phyloP scores from a whole-genome alignment of 2,888 invertebrate genomes.

The Nymphalis polychloros region DNA sequence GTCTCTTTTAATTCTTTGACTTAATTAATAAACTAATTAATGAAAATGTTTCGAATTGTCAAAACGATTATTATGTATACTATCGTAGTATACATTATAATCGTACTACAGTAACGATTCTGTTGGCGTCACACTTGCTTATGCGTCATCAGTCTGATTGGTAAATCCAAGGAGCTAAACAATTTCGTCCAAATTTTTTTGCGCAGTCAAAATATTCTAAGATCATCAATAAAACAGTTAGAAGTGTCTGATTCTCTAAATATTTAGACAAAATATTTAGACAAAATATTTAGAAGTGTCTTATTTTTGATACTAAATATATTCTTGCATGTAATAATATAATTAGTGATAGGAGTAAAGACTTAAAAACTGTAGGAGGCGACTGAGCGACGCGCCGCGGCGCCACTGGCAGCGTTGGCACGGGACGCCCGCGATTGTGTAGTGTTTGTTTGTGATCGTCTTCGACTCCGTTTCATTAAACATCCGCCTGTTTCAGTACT shows the following conservation, averaged over 20 bases:
- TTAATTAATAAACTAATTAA: slow-evolving; percentile 1
- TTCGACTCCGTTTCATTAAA: slow-evolving; percentile 77
- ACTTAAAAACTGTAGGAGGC: slow-evolving; percentile 62
- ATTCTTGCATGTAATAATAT: slow-evolving; percentile 4
- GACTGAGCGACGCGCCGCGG: slow-evolving; percentile 60
- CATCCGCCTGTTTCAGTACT: slow-evolving; percentile 73
- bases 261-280: neutral
- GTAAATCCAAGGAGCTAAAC: slow-evolving; percentile 27
- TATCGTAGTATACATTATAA: neutral
- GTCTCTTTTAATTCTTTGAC: neutral
- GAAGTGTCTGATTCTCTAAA: neutral
- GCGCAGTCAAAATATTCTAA: slow-evolving; percentile 13
- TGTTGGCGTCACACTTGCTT: slow-evolving; percentile 21
- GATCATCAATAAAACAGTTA: neutral
- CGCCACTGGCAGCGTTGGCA: slow-evolving; percentile 73
- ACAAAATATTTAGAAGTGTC: neutral
- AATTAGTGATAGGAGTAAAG: slow-evolving; percentile 39
- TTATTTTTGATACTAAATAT: neutral
- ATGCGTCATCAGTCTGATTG: slow-evolving; percentile 34
- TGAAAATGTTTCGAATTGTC: neutral
- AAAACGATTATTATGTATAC: neutral
- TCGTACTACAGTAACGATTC: neutral
- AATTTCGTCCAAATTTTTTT: slow-evolving; percentile 29
- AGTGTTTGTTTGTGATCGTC: slow-evolving; percentile 74
- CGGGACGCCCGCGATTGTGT: slow-evolving; percentile 52